phyloP scores from a whole-genome alignment of 1,140 invertebrate genomes.

The Drosophila paulistorum region DNA sequence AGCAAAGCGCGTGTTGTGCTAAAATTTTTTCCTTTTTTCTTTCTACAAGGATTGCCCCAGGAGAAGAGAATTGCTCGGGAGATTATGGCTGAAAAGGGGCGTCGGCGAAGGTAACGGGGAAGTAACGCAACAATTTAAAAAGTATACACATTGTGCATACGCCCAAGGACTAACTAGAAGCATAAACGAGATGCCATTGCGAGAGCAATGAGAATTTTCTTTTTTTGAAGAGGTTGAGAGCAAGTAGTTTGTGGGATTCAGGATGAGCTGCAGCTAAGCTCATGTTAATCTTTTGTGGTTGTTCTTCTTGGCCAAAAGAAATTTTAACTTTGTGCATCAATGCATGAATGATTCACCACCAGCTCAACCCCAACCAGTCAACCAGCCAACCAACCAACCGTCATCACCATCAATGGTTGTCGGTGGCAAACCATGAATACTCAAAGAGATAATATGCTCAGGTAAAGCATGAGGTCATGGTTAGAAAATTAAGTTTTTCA shows the following conservation, averaged over 20 bases:
- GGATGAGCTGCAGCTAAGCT: conserved; percentile 67
- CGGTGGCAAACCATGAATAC: conserved; percentile 15
- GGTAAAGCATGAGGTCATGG: conserved; percentile 7
- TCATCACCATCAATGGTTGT: background rate
- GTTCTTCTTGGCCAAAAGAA: conserved; percentile 49
- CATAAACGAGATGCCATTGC: conserved; percentile 7
- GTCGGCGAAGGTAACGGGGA: conserved; percentile 5
- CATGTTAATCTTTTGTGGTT: conserved; percentile 70
- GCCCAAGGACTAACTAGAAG: conserved; percentile 45
- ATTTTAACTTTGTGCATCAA: conserved; percentile 66
- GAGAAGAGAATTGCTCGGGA: conserved; percentile 1
- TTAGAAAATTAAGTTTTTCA: conserved; percentile 18
- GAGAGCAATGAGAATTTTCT: conserved; percentile 2
- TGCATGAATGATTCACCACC: conserved; percentile 53
- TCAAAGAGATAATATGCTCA: conserved; percentile 10
- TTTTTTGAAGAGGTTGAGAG: conserved; percentile 37
- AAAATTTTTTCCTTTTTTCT: conserved; percentile 53
- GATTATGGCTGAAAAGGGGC: conserved; percentile 25
- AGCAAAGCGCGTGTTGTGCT: conserved; percentile 54
- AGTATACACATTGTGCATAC: conserved; percentile 50
- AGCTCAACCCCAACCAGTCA: conserved; percentile 25
- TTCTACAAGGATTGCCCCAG: conserved; percentile 65
- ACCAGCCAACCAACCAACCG: background rate
- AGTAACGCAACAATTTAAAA: conserved; percentile 70
- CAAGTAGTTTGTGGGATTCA: background rate